Evolutionary conservation across 2,113 vertebrate species (phyloP).

Genomic region (Hucho hucho): DNA sequence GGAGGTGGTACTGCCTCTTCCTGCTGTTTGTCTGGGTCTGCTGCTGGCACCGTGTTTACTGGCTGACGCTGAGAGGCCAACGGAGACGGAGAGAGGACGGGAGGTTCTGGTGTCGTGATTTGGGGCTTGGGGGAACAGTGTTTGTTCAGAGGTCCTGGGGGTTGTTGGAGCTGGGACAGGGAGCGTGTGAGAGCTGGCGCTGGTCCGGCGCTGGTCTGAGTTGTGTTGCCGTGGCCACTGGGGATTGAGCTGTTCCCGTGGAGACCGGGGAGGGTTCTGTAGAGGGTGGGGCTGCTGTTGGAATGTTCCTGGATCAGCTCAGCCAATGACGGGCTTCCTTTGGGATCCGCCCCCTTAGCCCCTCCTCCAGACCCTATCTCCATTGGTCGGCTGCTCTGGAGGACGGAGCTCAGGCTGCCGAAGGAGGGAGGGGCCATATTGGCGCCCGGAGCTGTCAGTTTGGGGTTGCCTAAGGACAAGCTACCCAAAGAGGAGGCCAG

Average conservation of each 20-base stretch:
- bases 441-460: slow-evolving; percentile 35
- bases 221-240: slow-evolving; percentile 26
- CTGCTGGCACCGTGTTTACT: slow-evolving; percentile 27
- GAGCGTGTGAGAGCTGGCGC: background rate
- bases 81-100: slow-evolving; percentile 41
- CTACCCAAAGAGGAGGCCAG: slow-evolving; percentile 72
- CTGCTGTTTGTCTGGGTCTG: slow-evolving; percentile 33
- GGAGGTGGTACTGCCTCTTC: slow-evolving; percentile 27
- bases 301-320: slow-evolving; percentile 85
- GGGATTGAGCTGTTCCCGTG: slow-evolving; percentile 56
- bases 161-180: slow-evolving; percentile 7
- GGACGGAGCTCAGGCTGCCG: slow-evolving; percentile 63
- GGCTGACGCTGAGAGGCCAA: slow-evolving; percentile 61
- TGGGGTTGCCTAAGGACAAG: slow-evolving; percentile 60
- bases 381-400: slow-evolving; percentile 52
- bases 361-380: slow-evolving; percentile 40
- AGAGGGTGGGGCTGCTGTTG: slow-evolving; percentile 60
- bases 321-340: slow-evolving; percentile 79
- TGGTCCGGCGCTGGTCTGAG: slow-evolving; percentile 36
- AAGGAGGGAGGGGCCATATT: slow-evolving; percentile 56
- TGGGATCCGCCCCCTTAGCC: slow-evolving; percentile 46
- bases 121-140: too few species aligned
- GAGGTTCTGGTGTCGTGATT: background rate
- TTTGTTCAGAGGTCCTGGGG: too few species aligned
- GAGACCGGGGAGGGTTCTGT: slow-evolving; percentile 61